Percentiles rank a stretch among this genome's conserved stretches.
Evolutionary conservation across 2,113 vertebrate species (phyloP).

Genomic region (Hymenochirus boettgeri): DNA sequence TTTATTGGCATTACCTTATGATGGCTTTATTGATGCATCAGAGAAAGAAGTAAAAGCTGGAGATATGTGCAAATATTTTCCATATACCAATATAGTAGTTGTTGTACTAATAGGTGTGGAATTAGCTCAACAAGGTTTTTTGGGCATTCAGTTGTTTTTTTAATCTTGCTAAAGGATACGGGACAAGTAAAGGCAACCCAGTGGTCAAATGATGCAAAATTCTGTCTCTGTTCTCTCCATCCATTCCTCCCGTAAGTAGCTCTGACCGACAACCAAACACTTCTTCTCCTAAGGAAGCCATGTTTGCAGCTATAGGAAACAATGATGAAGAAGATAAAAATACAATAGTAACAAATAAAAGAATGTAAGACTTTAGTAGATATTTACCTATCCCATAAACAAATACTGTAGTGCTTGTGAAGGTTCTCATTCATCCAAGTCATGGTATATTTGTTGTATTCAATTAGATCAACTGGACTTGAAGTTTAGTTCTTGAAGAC

Average conservation of each 20-base stretch:
- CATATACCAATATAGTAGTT: too few species aligned
- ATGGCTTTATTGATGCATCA: too few species aligned
- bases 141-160: too few species aligned
- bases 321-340: neutral
- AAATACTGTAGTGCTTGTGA: too few species aligned
- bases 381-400: neutral
- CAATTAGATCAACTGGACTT: too few species aligned
- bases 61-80: too few species aligned
- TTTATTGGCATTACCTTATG: too few species aligned
- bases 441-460: too few species aligned
- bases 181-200: conserved; percentile 73
- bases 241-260: conserved; percentile 67
- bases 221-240: conserved; percentile 55
- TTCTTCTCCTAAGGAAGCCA: conserved; percentile 74
- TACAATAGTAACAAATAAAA: neutral
- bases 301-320: conserved; percentile 63
- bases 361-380: neutral
- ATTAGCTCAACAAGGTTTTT: too few species aligned
- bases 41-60: too few species aligned
- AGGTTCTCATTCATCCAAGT: too few species aligned
- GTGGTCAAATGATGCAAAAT: conserved; percentile 67
- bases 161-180: conserved; percentile 66
- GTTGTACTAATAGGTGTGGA: neutral
- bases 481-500: too few species aligned
- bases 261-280: conserved; percentile 64